phyloP scores from a whole-genome alignment of 2,797 vertebrate species.

The Psittacula derbiana region DNA sequence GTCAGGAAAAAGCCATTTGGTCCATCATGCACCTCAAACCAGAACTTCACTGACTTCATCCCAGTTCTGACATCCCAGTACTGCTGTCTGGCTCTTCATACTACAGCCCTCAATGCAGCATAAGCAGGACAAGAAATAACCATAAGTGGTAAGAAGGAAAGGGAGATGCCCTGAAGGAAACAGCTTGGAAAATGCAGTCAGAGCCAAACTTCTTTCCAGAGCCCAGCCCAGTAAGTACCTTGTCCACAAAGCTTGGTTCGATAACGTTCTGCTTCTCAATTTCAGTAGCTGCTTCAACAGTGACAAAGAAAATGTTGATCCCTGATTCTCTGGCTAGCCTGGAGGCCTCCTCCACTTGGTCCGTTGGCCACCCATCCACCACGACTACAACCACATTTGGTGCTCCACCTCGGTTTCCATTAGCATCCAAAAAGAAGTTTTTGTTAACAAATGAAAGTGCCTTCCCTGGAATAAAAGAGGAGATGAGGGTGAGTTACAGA shows the following conservation, averaged over 20 bases:
- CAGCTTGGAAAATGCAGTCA: neutral
- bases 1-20: neutral
- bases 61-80: neutral
- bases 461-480: slow-evolving; percentile 81
- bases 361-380: slow-evolving; percentile 97
- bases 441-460: slow-evolving; percentile 93
- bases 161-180: neutral
- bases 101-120: neutral
- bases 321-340: slow-evolving; percentile 93
- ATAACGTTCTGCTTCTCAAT: slow-evolving; percentile 87
- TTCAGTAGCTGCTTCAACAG: slow-evolving; percentile 90
- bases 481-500: neutral
- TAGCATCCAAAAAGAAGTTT: slow-evolving; percentile 91
- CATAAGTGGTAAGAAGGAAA: neutral
- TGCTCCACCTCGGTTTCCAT: slow-evolving; percentile 89
- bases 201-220: neutral
- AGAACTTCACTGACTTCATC: neutral
- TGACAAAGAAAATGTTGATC: slow-evolving; percentile 98
- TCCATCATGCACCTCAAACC: neutral
- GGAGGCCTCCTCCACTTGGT: slow-evolving; percentile 92
- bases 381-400: slow-evolving; percentile 92
- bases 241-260: slow-evolving; percentile 92
- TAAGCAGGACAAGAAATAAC: neutral
- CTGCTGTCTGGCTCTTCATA: neutral
- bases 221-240: slow-evolving; percentile 77